phyloP scores from a whole-genome alignment of 2,113 vertebrate genomes.

The Monarcha castaneiventris region DNA sequence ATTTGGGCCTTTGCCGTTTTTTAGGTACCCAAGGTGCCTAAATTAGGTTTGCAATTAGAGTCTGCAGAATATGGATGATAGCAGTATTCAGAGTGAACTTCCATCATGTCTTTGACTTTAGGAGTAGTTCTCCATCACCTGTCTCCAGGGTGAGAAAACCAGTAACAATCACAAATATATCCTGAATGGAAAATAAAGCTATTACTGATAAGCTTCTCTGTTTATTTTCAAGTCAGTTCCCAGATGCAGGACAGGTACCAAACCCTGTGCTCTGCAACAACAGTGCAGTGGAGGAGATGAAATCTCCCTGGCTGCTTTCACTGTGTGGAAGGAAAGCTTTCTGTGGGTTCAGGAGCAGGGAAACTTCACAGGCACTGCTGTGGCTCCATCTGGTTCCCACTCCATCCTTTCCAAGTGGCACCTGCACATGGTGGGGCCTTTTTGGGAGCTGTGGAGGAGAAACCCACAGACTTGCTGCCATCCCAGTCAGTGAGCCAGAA shows the following conservation, averaged over 20 bases:
- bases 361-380: not conserved
- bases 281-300: not conserved
- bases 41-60: not conserved
- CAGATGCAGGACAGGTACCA: too few relatives aligned
- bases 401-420: not conserved
- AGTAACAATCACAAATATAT: not conserved
- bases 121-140: not conserved
- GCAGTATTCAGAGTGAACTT: not conserved
- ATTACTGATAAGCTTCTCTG: not conserved
- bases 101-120: not conserved
- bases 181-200: not conserved
- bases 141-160: not conserved
- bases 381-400: not conserved
- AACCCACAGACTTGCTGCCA: not conserved
- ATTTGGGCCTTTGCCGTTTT: accelerated
- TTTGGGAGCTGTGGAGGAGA: not conserved
- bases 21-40: too few relatives aligned
- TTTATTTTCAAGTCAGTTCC: not conserved
- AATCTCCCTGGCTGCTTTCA: not conserved
- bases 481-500: not conserved
- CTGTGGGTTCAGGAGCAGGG: not conserved
- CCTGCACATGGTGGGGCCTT: accelerated
- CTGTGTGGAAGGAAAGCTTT: not conserved
- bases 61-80: not conserved
- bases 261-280: not conserved